These are phyloP conservation scores for Lymantria monacha DNA, from an alignment of 2,888 invertebrate genomes.

Conservation along the genomic window DNA sequence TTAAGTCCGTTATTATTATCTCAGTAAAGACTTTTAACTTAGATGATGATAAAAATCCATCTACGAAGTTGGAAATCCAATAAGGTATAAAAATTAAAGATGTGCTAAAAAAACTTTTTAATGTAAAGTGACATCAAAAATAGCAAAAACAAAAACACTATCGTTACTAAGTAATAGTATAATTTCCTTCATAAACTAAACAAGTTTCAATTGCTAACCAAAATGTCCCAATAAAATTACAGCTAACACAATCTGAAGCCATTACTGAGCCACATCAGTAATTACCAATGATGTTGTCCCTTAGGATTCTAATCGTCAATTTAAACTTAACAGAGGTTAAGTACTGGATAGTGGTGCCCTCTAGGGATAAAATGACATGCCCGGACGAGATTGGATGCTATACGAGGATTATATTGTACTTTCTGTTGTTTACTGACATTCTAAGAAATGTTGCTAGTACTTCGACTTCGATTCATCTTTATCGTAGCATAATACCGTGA, in stretches of 20 bases:
- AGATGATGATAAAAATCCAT: no score
- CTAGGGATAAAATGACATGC: constrained; percentile 37
- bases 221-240: constrained; percentile 8
- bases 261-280: constrained; percentile 49
- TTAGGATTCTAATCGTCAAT: constrained; percentile 55
- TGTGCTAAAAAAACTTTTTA: no score
- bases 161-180: not conserved
- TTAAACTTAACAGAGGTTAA: constrained; percentile 62
- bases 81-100: no score
- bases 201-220: not conserved
- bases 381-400: constrained; percentile 22
- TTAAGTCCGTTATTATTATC: no score
- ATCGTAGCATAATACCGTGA: no score
- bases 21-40: no score
- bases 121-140: no score
- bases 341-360: constrained; percentile 39
- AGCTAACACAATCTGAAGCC: constrained; percentile 25
- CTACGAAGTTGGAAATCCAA: no score
- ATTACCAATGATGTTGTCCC: constrained; percentile 54
- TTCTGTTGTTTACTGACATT: not conserved
- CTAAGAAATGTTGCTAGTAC: no score
- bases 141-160: no score
- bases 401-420: constrained; percentile 3
- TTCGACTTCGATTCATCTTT: no score
- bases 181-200: not conserved